These are phyloP conservation scores for Drosophila anomelani DNA, from an alignment of 2,888 invertebrate species.

Conservation along the genomic window DNA sequence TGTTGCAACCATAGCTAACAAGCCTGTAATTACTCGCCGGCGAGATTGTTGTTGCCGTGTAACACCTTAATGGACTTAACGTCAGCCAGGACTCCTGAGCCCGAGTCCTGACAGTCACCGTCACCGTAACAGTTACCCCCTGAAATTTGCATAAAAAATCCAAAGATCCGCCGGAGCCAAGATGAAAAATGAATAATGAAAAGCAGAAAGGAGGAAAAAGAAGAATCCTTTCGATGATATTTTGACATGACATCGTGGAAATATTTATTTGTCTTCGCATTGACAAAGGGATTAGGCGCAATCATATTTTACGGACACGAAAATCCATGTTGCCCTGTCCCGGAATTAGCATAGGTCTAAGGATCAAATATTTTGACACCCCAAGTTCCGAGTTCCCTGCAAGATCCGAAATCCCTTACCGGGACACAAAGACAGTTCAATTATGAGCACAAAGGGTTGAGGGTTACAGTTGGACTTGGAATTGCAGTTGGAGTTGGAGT, in stretches of 20 bases:
- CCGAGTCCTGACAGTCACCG: constrained; percentile 20
- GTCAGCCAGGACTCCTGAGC: constrained; percentile 15
- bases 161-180: constrained; percentile 32
- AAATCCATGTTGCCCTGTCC: constrained; percentile 30
- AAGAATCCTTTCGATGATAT: constrained; percentile 40
- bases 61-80: constrained; percentile 73
- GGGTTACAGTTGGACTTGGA: constrained; percentile 7
- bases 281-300: constrained; percentile 64
- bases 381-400: neutral
- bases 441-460: constrained; percentile 45
- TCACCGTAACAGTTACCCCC: constrained; percentile 52
- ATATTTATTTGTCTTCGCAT: constrained; percentile 67
- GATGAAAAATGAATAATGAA: constrained; percentile 26
- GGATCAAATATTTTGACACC: constrained; percentile 67
- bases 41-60: constrained; percentile 66
- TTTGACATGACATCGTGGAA: constrained; percentile 72
- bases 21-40: constrained; percentile 80
- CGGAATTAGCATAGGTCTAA: constrained; percentile 65
- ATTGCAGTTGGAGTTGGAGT: neutral
- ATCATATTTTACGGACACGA: constrained; percentile 57
- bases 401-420: neutral
- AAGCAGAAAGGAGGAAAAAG: neutral
- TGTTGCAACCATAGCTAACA: constrained; percentile 80
- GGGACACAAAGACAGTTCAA: constrained; percentile 49
- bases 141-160: constrained; percentile 71